Percentiles rank a stretch among this genome's conserved stretches.
These are phyloP conservation scores for Elymnias hypermnestra DNA, from an alignment of 1,140 invertebrate species.

Conservation along the genomic window DNA sequence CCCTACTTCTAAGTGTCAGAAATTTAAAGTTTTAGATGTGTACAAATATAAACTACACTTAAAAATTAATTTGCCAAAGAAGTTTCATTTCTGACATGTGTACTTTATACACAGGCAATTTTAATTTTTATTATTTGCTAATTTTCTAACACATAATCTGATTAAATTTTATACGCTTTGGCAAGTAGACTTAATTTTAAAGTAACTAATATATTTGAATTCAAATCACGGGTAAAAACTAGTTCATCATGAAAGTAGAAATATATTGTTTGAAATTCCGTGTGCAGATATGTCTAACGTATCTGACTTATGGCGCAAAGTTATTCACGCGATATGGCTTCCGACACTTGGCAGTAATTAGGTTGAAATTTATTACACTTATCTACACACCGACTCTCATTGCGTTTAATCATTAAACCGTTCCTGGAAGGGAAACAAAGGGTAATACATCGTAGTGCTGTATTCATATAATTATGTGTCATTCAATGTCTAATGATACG, in stretches of 20 bases:
- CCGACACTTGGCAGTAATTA: constrained; percentile 1
- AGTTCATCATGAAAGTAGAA: neutral
- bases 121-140: too few species aligned
- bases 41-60: too few species aligned
- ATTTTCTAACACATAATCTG: too few species aligned
- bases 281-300: neutral
- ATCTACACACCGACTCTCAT: constrained; percentile 3
- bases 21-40: too few species aligned
- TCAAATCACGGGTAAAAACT: neutral
- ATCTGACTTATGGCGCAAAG: constrained; percentile 1
- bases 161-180: too few species aligned
- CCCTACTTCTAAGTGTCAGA: too few species aligned
- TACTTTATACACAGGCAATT: too few species aligned
- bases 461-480: neutral
- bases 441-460: neutral
- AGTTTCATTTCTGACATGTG: too few species aligned
- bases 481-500: neutral
- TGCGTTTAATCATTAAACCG: constrained; percentile 2
- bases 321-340: constrained; percentile 2
- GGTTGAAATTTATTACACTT: constrained; percentile 4
- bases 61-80: too few species aligned
- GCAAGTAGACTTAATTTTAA: too few species aligned
- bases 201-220: too few species aligned
- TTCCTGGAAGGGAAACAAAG: constrained; percentile 1
- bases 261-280: neutral